Base-by-base conservation (phyloP, 2,113 vertebrate species). In the Orientallactaga bullata region DNA sequence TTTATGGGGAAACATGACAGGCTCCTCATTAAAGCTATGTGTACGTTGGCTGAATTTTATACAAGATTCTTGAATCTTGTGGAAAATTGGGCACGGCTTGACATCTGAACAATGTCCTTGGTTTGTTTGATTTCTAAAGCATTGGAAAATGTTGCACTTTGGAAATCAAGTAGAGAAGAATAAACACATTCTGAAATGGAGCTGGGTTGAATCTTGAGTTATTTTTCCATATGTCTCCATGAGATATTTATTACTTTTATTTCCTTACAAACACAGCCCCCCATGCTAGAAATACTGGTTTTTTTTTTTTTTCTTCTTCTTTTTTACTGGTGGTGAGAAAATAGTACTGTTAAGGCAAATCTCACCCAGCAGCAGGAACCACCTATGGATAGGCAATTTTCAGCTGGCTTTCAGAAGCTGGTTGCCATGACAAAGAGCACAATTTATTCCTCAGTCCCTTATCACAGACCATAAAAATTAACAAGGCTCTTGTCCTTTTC, bases 1-100 rank as follows among this genome's bases (percentile, higher is more conserved):
- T 96, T 96, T 96, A 90, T 91, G 84, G 94, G 87, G 95, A 92
- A 96, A 96, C 95, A 96, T 84, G 97, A 96, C 95, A 96, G 94
- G 93, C 93, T 93, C 68, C 94, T 97, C 94, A 95, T 96, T 96
- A 97, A 96, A 95, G 93, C 95, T 96, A 80, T 97, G 96, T 97
- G 97, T 95, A 96, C 37, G 11, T 96, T 97, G 94, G 96, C 97
- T 96, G 94, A 79, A 96, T 97, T 97, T 97, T 96, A 95, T 85
- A 92, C 94, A 96, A 85, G 96, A 95, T 96, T 97, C 93, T 95
- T 78, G 92, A 96, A 96, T 96, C 94, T 96, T 96, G 93, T 96
- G 95, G 96, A 95, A 96, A 96, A 95, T 20, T 93, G 95, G 96
- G 96, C 93, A 94, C 5, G 79, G 92, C 94, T 68, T 96, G 93